phyloP scores from a whole-genome alignment of 2,888 invertebrate species.

The Megastigmus dorsalis region DNA sequence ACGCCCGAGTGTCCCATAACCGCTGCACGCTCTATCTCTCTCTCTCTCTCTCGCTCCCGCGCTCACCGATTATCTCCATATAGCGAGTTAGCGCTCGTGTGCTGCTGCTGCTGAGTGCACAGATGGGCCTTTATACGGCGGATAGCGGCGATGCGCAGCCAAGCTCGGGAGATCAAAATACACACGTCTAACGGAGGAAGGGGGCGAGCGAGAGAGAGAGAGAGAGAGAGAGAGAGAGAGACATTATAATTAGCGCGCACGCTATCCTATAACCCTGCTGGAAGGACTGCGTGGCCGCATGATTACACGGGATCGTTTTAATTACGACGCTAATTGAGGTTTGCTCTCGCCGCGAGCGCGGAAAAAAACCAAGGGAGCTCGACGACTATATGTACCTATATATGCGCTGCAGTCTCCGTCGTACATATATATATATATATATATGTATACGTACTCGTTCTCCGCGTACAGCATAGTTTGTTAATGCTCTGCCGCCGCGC shows the following conservation, averaged over 20 bases:
- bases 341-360: slow-evolving; percentile 22
- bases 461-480: slow-evolving; percentile 9
- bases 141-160: background rate
- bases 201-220: too few relatives aligned
- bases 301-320: slow-evolving; percentile 49
- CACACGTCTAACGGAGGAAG: slow-evolving; percentile 41
- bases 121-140: slow-evolving; percentile 30
- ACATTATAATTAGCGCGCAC: slow-evolving; percentile 48
- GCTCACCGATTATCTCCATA: background rate
- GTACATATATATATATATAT: too few relatives aligned
- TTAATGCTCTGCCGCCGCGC: background rate
- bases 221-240: too few relatives aligned
- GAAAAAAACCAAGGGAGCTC: slow-evolving; percentile 21
- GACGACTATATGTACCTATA: background rate
- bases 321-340: slow-evolving; percentile 49
- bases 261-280: slow-evolving; percentile 14
- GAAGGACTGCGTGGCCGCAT: background rate
- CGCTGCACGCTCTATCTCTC: background rate
- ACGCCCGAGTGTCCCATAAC: slow-evolving; percentile 28
- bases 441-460: too few relatives aligned
- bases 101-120: background rate
- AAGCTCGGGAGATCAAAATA: slow-evolving; percentile 42
- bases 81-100: background rate
- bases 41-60: slow-evolving; percentile 21
- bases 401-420: too few relatives aligned